phyloP scores from a whole-genome alignment of 2,113 vertebrate genomes.

The Turdus rufiventris region DNA sequence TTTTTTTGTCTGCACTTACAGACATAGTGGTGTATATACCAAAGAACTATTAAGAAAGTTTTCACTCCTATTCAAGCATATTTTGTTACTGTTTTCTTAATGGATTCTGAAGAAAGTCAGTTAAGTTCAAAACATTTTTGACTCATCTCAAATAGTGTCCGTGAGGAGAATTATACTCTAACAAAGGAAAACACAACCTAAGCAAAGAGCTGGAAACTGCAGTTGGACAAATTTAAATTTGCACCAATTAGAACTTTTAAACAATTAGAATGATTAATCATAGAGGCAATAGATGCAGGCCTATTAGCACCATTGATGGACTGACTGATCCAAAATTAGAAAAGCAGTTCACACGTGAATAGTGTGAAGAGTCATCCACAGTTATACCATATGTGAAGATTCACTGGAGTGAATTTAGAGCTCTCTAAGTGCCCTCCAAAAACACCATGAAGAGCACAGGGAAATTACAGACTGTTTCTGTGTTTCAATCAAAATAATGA shows the following conservation, averaged over 20 bases:
- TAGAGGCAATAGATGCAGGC: not conserved
- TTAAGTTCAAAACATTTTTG: not conserved
- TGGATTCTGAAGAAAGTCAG: not conserved
- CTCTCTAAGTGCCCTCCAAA: not conserved
- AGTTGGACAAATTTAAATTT: not conserved
- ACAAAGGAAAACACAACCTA: not conserved
- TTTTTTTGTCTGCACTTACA: not conserved
- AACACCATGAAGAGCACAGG: not conserved
- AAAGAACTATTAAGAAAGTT: not conserved
- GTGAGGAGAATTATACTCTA: not conserved
- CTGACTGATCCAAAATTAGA: not conserved
- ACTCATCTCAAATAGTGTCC: accelerated
- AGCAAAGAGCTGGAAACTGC: not conserved
- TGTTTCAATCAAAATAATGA: not conserved
- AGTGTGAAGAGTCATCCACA: not conserved
- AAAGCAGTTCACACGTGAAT: not conserved
- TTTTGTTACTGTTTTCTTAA: not conserved
- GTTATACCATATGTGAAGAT: not conserved
- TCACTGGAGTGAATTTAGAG: not conserved
- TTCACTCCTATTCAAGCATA: not conserved
- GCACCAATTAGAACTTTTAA: not conserved
- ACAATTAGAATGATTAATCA: not conserved
- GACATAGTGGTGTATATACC: not conserved
- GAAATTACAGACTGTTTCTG: not conserved
- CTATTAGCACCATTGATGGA: not conserved